phyloP scores from a whole-genome alignment of 2,888 invertebrate genomes.

The Tinea trinotella region DNA sequence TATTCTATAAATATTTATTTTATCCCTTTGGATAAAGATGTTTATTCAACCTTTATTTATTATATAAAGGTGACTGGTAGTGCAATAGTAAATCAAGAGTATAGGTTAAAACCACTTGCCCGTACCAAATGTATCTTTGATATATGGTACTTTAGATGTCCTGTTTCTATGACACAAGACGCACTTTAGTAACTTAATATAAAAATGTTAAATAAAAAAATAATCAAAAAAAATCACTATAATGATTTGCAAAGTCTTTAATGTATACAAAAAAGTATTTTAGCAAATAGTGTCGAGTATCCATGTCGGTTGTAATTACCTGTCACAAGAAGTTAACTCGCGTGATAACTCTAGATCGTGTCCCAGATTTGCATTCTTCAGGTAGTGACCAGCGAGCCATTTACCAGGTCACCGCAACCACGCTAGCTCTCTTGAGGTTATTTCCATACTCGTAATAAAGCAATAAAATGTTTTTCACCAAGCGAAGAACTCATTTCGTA shows the following conservation, averaged over 20 bases:
- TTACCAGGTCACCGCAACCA: conserved; percentile 37
- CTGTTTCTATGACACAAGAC: too few species aligned
- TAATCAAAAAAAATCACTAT: too few species aligned
- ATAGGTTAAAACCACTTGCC: too few species aligned
- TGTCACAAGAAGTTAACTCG: conserved; percentile 23
- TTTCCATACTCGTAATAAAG: conserved; percentile 46
- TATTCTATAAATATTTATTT: conserved; percentile 10
- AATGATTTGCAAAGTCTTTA: too few species aligned
- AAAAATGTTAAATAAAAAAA: too few species aligned
- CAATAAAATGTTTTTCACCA: conserved; percentile 37
- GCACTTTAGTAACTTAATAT: too few species aligned
- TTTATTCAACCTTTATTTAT: background rate
- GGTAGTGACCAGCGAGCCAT: conserved; percentile 2
- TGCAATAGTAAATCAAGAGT: too few species aligned
- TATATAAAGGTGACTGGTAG: too few species aligned
- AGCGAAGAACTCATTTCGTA: conserved; percentile 31
- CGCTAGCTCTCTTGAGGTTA: conserved; percentile 22
- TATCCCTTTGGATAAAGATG: background rate
- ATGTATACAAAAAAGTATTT: background rate
- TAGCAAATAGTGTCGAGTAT: conserved; percentile 7
- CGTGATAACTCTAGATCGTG: conserved; percentile 38
- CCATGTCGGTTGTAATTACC: conserved; percentile 8
- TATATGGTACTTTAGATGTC: too few species aligned
- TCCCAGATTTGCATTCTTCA: conserved; percentile 44
- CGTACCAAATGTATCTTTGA: too few species aligned